Evolutionary conservation across 2,113 vertebrate genomes (phyloP).

Genomic region (Capreolus pygargus): DNA sequence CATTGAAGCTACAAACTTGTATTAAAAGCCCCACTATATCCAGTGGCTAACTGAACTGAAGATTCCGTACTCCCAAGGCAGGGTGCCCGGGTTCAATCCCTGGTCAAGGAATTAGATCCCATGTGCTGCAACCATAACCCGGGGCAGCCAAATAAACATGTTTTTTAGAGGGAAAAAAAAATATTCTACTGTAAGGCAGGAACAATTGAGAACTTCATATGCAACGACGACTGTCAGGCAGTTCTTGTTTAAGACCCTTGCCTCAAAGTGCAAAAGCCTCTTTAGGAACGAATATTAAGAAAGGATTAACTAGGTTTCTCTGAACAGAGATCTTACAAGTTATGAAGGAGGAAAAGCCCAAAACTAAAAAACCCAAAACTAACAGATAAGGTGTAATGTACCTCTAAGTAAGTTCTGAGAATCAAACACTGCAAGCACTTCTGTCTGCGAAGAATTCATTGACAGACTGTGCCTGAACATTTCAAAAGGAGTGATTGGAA

Average conservation of each 20-base stretch:
- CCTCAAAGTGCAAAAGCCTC: not conserved
- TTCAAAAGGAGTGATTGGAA: slow-evolving; percentile 25
- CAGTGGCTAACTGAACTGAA: not conserved
- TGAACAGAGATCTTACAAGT: not conserved
- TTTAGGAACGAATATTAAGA: not conserved
- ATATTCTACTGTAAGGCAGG: not conserved
- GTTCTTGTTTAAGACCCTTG: not conserved
- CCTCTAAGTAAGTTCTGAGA: not conserved
- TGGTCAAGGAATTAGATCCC: not conserved
- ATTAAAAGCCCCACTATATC: not conserved
- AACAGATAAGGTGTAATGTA: not conserved
- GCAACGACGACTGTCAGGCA: not conserved
- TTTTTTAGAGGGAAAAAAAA: not conserved
- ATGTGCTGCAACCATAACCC: not conserved
- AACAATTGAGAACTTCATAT: not conserved
- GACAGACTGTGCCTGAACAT: not conserved
- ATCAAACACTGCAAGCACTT: not conserved
- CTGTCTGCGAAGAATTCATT: not conserved
- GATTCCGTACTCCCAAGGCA: not conserved
- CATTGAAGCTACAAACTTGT: not conserved
- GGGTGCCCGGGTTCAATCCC: not conserved
- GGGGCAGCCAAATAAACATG: not conserved
- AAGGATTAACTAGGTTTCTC: not conserved
- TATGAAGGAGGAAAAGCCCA: not conserved
- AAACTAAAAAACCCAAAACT: not conserved